phyloP scores from a whole-genome alignment of 2,797 vertebrate genomes.

The Rhinatrema bivittatum region DNA sequence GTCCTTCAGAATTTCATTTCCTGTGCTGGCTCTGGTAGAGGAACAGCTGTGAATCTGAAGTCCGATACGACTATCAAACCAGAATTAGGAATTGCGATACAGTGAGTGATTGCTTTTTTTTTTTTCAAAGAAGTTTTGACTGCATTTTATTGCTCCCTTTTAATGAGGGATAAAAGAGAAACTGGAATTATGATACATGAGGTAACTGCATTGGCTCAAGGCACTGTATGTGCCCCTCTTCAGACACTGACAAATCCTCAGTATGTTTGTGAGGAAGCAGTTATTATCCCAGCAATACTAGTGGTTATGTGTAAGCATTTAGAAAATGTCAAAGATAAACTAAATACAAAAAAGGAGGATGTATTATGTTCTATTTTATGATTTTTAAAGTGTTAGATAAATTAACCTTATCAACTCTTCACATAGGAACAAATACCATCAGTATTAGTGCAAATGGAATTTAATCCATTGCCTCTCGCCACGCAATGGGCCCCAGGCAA shows the following conservation, averaged over 20 bases:
- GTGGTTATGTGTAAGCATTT: no score
- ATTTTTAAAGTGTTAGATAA: no score
- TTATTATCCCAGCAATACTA: no score
- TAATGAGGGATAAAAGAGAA: slow-evolving; percentile 5
- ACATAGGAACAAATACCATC: no score
- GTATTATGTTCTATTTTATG: no score
- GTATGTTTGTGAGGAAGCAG: no score
- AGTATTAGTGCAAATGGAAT: no score
- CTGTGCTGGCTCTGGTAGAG: slow-evolving; percentile 29
- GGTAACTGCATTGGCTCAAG: background rate
- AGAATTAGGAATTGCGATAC: slow-evolving; percentile 12
- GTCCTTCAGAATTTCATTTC: slow-evolving; percentile 37
- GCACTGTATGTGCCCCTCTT: background rate
- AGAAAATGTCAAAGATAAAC: no score
- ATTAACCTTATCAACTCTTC: no score
- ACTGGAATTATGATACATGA: background rate
- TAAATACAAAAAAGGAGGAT: no score
- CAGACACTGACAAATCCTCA: background rate
- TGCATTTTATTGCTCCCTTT: slow-evolving; percentile 18
- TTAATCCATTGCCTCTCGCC: no score
- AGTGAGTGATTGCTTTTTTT: slow-evolving; percentile 11
- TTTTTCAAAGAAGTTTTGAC: slow-evolving; percentile 4
- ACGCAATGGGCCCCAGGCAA: no score
- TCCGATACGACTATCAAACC: slow-evolving; percentile 19
- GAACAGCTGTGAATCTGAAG: slow-evolving; percentile 33